Evolutionary conservation across 53 echinoderm and acorn worm genomes (phyloP), one percentile per base, ranked within the genome.

Genomic region (Echinarachnius parma): DNA sequence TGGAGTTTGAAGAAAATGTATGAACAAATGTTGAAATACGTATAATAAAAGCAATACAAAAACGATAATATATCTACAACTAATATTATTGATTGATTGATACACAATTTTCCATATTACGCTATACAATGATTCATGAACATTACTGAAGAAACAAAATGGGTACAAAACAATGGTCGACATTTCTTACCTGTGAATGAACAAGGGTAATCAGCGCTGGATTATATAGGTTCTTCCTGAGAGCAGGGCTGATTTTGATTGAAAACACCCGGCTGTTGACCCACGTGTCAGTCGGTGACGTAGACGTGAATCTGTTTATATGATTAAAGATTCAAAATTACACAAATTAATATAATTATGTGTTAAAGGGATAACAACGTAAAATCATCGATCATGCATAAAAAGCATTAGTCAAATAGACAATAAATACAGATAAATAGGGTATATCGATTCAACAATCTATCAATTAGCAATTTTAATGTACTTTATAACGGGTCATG

Each of bases 211-310:
- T 83, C 3, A 46, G 21, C n/a, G 87, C 66, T 0, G 90, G 94
- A 26, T 90, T 83, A 27, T 81, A 68, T 14, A 86, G 78, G 9
- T 27, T 31, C 5, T 62, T 45, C 11, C 76, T 55, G 21, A 94
- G 48, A n/a, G 66, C 50, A 15, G 90, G 94, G 23, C 64, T 47
- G 15, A 86, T 61, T 11, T 62, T 28, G 10, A 84, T 32, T 0
- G 89, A 89, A n/a, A 94, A 10, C 16, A 94, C 75, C 16, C 81
- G 77, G 22, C 94, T 94, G 76, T 89, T 90, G 4, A 90, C 64
- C 56, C 75, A 54, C 5, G 81, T 14, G 11, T 69, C 53, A 21
- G 10, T 53, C 23, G 52, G 21, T 22, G 48, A 28, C 19, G 67
- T n/a, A 13, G 70, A 69, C 16, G 53, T 36, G 34, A 69, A 69